A percentile compares a stretch with the other conserved stretches of the same genome.
These are phyloP conservation scores for Catamblyrhynchus diadema DNA, from an alignment of 2,797 vertebrate genomes.

Conservation along the genomic window DNA sequence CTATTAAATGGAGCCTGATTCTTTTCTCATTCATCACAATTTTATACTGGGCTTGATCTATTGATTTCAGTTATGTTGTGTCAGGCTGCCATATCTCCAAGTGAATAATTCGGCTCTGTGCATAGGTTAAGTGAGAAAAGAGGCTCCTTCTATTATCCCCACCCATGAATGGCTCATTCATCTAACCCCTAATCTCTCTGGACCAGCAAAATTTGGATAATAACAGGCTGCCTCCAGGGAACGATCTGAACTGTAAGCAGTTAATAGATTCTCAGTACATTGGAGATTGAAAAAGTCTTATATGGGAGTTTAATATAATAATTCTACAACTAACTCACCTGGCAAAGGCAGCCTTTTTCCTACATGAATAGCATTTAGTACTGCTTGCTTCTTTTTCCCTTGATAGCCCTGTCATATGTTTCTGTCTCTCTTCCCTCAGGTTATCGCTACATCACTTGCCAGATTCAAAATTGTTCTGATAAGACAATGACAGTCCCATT, in stretches of 20 bases:
- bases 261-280: not conserved
- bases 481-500: slow-evolving; percentile 82
- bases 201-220: slow-evolving; percentile 51
- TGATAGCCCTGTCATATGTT: slow-evolving; percentile 9
- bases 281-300: slow-evolving; percentile 13
- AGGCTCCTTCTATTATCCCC: slow-evolving; percentile 22
- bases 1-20: not conserved
- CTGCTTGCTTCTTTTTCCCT: slow-evolving; percentile 9
- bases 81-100: slow-evolving; percentile 30
- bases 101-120: slow-evolving; percentile 8
- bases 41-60: slow-evolving; percentile 23
- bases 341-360: slow-evolving; percentile 14
- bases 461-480: slow-evolving; percentile 89
- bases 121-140: slow-evolving; percentile 52
- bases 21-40: slow-evolving; percentile 11
- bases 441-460: slow-evolving; percentile 88
- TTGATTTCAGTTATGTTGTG: slow-evolving; percentile 37
- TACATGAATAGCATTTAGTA: not conserved
- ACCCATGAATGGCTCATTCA: slow-evolving; percentile 34
- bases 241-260: slow-evolving; percentile 38
- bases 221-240: slow-evolving; percentile 24
- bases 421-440: slow-evolving; percentile 71
- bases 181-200: slow-evolving; percentile 55
- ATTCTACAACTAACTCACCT: slow-evolving; percentile 22
- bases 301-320: slow-evolving; percentile 7